A percentile compares a stretch with the other conserved stretches of the same genome.
phyloP scores from a whole-genome alignment of 1,140 invertebrate species.

The Lepidostoma basale region DNA sequence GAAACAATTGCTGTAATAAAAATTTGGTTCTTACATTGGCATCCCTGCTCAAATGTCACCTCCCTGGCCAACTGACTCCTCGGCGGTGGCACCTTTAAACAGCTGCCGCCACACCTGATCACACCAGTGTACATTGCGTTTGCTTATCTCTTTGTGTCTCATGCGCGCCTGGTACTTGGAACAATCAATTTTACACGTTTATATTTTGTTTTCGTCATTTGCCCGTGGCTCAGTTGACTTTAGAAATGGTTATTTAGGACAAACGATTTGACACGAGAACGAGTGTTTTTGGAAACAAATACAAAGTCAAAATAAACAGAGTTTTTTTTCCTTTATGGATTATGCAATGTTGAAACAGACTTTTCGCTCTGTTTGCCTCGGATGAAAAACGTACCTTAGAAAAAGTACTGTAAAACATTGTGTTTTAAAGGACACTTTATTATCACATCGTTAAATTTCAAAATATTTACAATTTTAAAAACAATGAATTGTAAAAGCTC shows the following conservation, averaged over 20 bases:
- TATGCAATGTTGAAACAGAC: conserved; percentile 5
- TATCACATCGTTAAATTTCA: too few relatives aligned
- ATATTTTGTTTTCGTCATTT: conserved; percentile 22
- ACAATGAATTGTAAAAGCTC: too few relatives aligned
- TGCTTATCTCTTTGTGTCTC: not conserved
- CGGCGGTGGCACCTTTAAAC: conserved; percentile 6
- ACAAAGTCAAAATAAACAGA: not conserved
- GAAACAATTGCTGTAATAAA: too few relatives aligned
- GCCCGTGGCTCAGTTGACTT: conserved; percentile 5
- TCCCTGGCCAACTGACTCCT: not conserved
- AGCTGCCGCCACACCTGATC: conserved; percentile 3
- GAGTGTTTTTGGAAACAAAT: conserved; percentile 14
- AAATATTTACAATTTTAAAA: too few relatives aligned
- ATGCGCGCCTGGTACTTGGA: conserved; percentile 3
- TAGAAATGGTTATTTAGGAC: conserved; percentile 8
- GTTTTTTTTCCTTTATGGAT: not conserved
- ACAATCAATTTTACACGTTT: conserved; percentile 13
- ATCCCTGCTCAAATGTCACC: conserved; percentile 8
- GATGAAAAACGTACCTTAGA: too few relatives aligned
- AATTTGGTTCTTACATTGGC: too few relatives aligned
- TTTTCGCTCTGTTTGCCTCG: too few relatives aligned
- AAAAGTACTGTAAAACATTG: too few relatives aligned
- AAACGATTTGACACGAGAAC: conserved; percentile 15
- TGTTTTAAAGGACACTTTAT: too few relatives aligned
- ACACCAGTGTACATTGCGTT: not conserved